phyloP scores from a whole-genome alignment of 2,888 invertebrate genomes.

The Biston betularia region DNA sequence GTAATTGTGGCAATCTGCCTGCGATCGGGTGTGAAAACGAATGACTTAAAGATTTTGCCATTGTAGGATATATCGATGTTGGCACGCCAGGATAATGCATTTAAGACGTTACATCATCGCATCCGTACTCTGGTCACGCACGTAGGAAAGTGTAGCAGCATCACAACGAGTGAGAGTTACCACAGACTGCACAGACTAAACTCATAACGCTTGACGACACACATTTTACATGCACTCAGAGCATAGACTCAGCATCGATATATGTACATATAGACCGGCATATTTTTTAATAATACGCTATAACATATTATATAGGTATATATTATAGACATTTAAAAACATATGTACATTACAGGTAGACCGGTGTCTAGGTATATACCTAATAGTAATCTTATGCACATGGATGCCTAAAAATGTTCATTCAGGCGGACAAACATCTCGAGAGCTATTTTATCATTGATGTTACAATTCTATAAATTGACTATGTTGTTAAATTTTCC shows the following conservation, averaged over 20 bases:
- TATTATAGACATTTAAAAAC: no score
- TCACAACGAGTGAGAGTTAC: conserved; percentile 81
- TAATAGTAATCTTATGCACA: no score
- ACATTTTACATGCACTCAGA: conserved; percentile 10
- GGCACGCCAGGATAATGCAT: conserved; percentile 64
- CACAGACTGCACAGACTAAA: conserved; percentile 22
- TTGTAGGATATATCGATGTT: conserved; percentile 48
- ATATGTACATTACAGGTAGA: no score
- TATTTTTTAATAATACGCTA: no score
- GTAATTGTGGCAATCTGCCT: conserved; percentile 16
- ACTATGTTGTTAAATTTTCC: no score
- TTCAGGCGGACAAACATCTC: no score
- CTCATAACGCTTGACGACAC: conserved; percentile 25
- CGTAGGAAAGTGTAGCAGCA: conserved; percentile 82
- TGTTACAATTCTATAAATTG: no score
- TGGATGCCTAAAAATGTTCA: no score
- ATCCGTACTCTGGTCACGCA: conserved; percentile 74
- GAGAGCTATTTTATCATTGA: no score
- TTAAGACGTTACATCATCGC: conserved; percentile 73
- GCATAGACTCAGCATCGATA: not conserved
- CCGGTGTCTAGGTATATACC: no score
- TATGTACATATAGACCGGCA: no score
- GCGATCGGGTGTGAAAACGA: conserved; percentile 26
- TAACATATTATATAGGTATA: no score
- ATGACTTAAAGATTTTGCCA: conserved; percentile 28